Evolutionary conservation across 2,113 vertebrate genomes (phyloP).

Genomic region (Ovibos moschatus): DNA sequence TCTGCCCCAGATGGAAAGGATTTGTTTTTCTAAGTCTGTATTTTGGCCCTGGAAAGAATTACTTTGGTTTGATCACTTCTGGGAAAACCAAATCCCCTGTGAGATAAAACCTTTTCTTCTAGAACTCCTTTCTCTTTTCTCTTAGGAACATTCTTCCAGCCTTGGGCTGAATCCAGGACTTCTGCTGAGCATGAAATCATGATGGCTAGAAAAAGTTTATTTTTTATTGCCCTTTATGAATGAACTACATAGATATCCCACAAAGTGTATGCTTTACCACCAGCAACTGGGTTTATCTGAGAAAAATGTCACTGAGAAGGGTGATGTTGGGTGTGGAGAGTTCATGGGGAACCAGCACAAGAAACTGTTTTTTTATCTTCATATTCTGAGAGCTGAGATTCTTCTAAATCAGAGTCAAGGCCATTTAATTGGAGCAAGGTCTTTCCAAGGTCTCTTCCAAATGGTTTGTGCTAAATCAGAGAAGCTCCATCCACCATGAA

Average conservation of each 20-base stretch:
- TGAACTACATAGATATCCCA: not conserved
- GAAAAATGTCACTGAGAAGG: not conserved
- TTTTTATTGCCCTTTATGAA: not conserved
- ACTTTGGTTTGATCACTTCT: not conserved
- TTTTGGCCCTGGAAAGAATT: not conserved
- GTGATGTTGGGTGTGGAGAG: not conserved
- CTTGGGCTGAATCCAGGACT: not conserved
- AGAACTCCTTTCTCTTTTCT: not conserved
- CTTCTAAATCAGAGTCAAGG: not conserved
- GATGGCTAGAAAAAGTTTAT: not conserved
- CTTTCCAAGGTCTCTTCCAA: not conserved
- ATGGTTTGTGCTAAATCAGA: not conserved
- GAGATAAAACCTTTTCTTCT: not conserved
- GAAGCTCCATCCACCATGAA: not conserved
- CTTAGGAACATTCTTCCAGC: not conserved
- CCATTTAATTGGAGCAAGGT: not conserved
- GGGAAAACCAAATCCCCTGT: not conserved
- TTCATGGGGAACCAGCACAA: not conserved
- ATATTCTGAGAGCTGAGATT: not conserved
- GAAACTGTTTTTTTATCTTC: not conserved
- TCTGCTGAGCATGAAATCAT: not conserved
- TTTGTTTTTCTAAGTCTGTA: not conserved
- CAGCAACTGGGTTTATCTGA: not conserved
- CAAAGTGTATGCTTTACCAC: not conserved
- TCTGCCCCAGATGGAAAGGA: not conserved